A percentile compares a stretch with the other conserved stretches of the same genome.
Conservation (phyloP, 2,888 invertebrate species). For the Himalopsyche kuldschensis region DNA sequence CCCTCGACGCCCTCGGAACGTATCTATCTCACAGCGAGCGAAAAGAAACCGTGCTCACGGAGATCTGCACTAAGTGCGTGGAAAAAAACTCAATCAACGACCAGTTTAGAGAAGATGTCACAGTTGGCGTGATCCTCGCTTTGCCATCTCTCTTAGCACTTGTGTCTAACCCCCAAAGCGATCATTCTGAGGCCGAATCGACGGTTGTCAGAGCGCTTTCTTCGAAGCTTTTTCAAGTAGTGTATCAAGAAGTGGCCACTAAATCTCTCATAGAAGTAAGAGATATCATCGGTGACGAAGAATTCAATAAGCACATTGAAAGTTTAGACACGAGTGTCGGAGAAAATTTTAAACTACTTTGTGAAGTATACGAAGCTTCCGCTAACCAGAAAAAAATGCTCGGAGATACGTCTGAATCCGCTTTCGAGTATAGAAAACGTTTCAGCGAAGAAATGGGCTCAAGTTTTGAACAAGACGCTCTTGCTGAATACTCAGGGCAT, state of each 20-base stretch:
- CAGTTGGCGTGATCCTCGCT: slow-evolving; percentile 68
- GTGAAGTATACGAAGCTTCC: slow-evolving; percentile 59
- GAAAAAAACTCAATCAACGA: slow-evolving; percentile 62
- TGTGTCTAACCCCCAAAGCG: slow-evolving; percentile 55
- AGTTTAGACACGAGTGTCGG: slow-evolving; percentile 53
- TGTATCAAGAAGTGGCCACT: slow-evolving; percentile 67
- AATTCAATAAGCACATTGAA: slow-evolving; percentile 61
- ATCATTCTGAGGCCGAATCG: slow-evolving; percentile 54
- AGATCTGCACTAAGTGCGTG: slow-evolving; percentile 67
- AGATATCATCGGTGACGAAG: slow-evolving; percentile 66
- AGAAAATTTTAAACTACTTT: slow-evolving; percentile 62
- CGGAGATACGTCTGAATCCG: not conserved
- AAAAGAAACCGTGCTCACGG: slow-evolving; percentile 67
- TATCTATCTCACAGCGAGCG: slow-evolving; percentile 71
- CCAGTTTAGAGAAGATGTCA: slow-evolving; percentile 58
- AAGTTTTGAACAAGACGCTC: slow-evolving; percentile 13
- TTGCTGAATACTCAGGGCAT: slow-evolving; percentile 8
- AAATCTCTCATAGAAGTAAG: slow-evolving; percentile 71
- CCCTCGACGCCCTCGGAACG: slow-evolving; percentile 73
- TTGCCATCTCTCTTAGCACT: slow-evolving; percentile 65
- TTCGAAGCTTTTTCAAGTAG: slow-evolving; percentile 57
- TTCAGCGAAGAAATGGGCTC: slow-evolving; percentile 3
- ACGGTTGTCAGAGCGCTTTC: slow-evolving; percentile 59
- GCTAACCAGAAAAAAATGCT: not conserved
- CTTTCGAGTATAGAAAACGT: not conserved